phyloP scores from a whole-genome alignment of 1,140 invertebrate species.

The Papilio helenus region DNA sequence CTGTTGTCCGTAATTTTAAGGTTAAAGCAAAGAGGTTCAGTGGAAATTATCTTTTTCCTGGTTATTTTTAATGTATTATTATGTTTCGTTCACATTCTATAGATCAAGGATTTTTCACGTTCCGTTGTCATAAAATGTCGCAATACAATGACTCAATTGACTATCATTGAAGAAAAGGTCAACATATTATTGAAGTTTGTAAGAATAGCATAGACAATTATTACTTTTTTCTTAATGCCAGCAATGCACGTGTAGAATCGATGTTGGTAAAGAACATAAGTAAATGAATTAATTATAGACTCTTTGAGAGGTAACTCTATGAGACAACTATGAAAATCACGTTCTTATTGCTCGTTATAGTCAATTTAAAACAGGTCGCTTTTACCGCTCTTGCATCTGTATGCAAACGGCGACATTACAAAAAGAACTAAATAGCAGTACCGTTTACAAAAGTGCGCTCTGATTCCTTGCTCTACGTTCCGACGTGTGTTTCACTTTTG shows the following conservation, averaged over 20 bases:
- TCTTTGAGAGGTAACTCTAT: not conserved
- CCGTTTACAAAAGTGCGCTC: slow-evolving; percentile 33
- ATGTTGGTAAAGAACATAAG: not conserved
- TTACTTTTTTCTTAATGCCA: not conserved
- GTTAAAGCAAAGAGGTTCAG: not conserved
- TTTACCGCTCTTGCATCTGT: not conserved
- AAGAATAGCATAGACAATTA: not conserved
- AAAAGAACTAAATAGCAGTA: not conserved
- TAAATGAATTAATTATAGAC: not conserved
- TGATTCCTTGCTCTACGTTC: slow-evolving; percentile 14
- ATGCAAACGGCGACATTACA: slow-evolving; percentile 8
- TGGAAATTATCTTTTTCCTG: not conserved
- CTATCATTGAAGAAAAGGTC: not conserved
- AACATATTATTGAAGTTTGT: not conserved
- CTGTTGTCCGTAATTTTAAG: not conserved
- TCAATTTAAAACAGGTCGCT: slow-evolving; percentile 14
- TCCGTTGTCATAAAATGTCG: not conserved
- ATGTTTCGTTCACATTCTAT: not conserved
- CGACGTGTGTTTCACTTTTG: slow-evolving; percentile 31
- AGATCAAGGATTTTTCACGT: not conserved
- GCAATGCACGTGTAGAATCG: not conserved
- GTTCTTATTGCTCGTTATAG: not conserved
- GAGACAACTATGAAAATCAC: not conserved
- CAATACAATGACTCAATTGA: slow-evolving; percentile 5
- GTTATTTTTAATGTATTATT: not conserved